Evolutionary conservation across 2,113 vertebrate species (phyloP), one percentile per base, ranked within the genome.

Genomic region (Rhizomys pruinosus): DNA sequence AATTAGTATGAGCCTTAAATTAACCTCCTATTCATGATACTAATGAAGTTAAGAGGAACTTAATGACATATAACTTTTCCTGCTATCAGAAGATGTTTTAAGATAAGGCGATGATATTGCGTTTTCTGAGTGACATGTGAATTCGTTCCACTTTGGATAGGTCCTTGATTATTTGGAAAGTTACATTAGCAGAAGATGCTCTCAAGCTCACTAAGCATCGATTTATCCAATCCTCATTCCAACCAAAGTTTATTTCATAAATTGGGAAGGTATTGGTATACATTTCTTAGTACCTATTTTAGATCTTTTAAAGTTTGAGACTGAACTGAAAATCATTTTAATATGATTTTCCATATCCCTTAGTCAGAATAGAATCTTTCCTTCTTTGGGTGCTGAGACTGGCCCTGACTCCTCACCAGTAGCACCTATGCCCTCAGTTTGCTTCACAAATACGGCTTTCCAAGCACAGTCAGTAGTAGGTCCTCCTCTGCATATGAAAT

Each of bases 81-180:
- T 12, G 3, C 88, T 87, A 63, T 85, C 81, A 39, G 61, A 85
- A 73, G 32, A 91, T 55, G 42, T 59, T 85, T 85, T 85, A 84
- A 91, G 89, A 85, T 61, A 32, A 55, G 78, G 22, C 80, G 76
- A 87, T 94, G 42, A 63, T 73, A 87, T 82, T 71, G 74, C 39
- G 90, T 89, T 92, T 64, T 29, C 25, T 17, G 52, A 90, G 69
- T 85, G 47, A 57, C 64, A 37, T 57, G 63, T 5, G 5, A 74
- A 90, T 95, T 85, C 86, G 37, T 69, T 95, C 91, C 91, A 71
- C 91, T 92, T 93, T 82, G 42, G 37, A 91, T 86, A 73, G 61
- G 85, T 4, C 25, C 29, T 92, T 90, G 79, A 94, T 89, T 92
- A 89, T 81, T 27, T 71, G 23, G 84, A 91, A 93, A 81, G 47